Percentiles rank a stretch among this genome's conserved stretches.
Conservation (phyloP, 2,888 invertebrate species). For the Synergus umbraculus region DNA sequence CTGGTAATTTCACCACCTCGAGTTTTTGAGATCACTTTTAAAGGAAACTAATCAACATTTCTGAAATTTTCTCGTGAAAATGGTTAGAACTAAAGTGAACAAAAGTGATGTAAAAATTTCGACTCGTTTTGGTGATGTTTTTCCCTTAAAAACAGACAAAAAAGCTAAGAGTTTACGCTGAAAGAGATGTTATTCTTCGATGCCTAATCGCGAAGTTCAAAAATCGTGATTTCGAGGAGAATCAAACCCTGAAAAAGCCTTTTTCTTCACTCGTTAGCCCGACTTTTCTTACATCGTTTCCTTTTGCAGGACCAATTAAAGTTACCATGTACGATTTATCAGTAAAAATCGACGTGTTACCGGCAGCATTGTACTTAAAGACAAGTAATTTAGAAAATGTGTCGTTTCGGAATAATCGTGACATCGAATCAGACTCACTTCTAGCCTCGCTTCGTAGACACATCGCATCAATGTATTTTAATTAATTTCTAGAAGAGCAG, state of each 20-base stretch:
- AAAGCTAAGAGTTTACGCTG: not conserved
- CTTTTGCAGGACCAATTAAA: slow-evolving; percentile 38
- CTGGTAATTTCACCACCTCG: not conserved
- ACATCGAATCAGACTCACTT: slow-evolving; percentile 38
- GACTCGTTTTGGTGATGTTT: not conserved
- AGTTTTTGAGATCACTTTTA: not conserved
- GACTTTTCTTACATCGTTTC: slow-evolving; percentile 2
- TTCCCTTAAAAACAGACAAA: not conserved
- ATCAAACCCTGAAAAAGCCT: not conserved
- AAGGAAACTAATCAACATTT: not conserved
- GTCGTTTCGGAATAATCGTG: slow-evolving; percentile 31
- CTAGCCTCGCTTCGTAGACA: slow-evolving; percentile 37
- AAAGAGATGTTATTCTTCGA: slow-evolving; percentile 40
- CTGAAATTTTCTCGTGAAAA: not conserved
- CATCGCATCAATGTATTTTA: slow-evolving; percentile 5
- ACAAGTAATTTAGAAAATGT: slow-evolving; percentile 39
- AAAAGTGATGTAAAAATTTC: not conserved
- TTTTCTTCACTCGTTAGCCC: not conserved
- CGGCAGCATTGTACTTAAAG: slow-evolving; percentile 68
- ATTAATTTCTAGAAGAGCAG: not conserved
- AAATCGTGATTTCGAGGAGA: slow-evolving; percentile 27
- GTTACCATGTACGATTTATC: slow-evolving; percentile 48
- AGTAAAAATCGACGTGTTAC: slow-evolving; percentile 63
- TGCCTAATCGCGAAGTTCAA: slow-evolving; percentile 3
- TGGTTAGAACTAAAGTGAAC: not conserved